Base-by-base conservation (phyloP, 2,797 vertebrate genomes). In the Tragopan temminckii region DNA sequence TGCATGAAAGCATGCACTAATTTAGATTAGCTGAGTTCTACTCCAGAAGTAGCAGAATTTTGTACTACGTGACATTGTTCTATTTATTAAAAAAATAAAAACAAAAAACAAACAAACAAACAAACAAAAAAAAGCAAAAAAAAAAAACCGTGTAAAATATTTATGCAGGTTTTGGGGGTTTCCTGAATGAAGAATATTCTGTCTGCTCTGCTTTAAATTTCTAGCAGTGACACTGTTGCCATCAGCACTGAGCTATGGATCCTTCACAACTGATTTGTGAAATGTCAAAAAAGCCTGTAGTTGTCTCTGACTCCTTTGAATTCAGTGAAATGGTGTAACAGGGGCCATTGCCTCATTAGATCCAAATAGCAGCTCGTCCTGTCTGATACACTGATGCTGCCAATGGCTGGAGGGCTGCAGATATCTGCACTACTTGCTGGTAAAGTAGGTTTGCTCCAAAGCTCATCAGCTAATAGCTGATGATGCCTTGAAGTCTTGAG, bases 181-280 rank as follows among this genome's bases (percentile, higher is more conserved):
- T 77, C 66, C 63, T 63, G 71, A 89, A 69, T 83, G 58, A 35
- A 87, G 35, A 57, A 71, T 95, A 94, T 89, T 89, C 66, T 57
- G 35, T 78, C 42, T 62, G 13, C 38, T 21, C 50, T 62, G 6
- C 43, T 88, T 94, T 70, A 53, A 67, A 72, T 83, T 85, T 53
- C 36, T 45, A 63, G 20, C 27, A 20, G 3, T 55, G 36, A 55
- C 13, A 62, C 9, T 36, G 11, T 16, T 6, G 1, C 33, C 42
- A 29, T 35, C 45, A 77, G 21, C 45, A 67, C 0, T 64, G 64
- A 77, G 24, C 45, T 64, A 19, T 0, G 0, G 35, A 61, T 50
- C 42, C 42, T 43, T 43, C 42, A 43, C 9, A 43, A 43, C 14
- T 59, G 17, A 43, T 57, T 4, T n/a, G 38, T 57, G 55, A 76